phyloP scores from a whole-genome alignment of 2,888 invertebrate species.

The Loripinus fragilis region DNA sequence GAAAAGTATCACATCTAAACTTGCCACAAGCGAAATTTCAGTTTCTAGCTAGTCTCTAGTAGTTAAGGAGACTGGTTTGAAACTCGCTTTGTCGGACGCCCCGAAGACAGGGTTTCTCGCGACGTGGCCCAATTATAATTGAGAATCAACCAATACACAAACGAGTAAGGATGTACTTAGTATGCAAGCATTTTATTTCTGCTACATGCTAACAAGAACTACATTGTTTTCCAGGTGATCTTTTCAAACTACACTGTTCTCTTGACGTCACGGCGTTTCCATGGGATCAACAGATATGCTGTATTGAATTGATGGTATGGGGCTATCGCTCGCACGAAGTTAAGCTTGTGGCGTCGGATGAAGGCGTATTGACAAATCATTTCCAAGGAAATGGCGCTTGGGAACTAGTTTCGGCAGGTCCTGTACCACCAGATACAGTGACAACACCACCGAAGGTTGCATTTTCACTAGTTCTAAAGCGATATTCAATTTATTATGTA shows the following conservation, averaged over 20 bases:
- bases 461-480: not conserved
- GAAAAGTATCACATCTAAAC: no score
- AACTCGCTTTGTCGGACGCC: no score
- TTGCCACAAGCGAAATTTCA: no score
- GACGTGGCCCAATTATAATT: no score
- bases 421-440: not conserved
- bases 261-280: conserved; percentile 40
- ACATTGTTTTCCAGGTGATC: conserved; percentile 32
- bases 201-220: no score
- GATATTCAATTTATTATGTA: not conserved
- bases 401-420: not conserved
- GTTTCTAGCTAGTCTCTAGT: no score
- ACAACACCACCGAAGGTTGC: not conserved
- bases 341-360: not conserved
- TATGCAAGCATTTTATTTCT: no score
- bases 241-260: conserved; percentile 30
- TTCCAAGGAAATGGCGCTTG: conserved; percentile 1
- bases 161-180: no score
- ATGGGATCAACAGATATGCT: conserved; percentile 42
- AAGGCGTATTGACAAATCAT: not conserved
- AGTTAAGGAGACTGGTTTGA: no score
- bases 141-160: no score
- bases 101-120: no score
- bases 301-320: conserved; percentile 24
- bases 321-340: conserved; percentile 19